These are phyloP conservation scores for Cygnus olor DNA, from an alignment of 2,797 vertebrate species.

Conservation along the genomic window DNA sequence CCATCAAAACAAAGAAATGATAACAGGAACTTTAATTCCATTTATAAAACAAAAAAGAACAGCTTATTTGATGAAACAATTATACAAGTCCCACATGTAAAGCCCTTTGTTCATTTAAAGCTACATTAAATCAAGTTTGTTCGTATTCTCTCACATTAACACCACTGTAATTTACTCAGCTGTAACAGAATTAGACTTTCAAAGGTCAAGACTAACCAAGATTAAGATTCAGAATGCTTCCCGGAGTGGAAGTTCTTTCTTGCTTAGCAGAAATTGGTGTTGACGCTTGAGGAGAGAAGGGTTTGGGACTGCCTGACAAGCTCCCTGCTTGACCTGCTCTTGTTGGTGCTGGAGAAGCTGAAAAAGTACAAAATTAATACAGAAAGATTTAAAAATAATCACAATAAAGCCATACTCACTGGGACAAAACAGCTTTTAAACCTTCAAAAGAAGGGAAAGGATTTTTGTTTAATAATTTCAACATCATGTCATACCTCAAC, in stretches of 20 bases:
- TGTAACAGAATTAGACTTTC: background rate
- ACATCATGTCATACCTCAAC: background rate
- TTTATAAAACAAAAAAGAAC: background rate
- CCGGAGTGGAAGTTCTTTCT: slow-evolving; percentile 87
- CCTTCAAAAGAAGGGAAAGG: background rate
- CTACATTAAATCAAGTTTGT: background rate
- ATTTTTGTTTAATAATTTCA: background rate
- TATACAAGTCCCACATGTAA: background rate
- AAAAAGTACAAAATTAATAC: slow-evolving; percentile 49
- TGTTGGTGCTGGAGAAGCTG: slow-evolving; percentile 91
- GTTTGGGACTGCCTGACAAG: slow-evolving; percentile 90
- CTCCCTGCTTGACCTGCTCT: slow-evolving; percentile 89
- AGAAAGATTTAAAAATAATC: background rate
- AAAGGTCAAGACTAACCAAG: slow-evolving; percentile 85
- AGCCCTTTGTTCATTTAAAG: background rate
- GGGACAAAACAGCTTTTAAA: background rate
- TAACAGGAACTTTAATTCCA: background rate
- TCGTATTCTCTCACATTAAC: background rate
- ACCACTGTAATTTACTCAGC: background rate
- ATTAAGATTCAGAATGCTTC: slow-evolving; percentile 97
- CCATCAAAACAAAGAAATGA: background rate
- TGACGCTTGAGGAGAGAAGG: slow-evolving; percentile 87
- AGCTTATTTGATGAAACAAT: background rate
- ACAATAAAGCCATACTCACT: background rate
- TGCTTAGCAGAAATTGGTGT: slow-evolving; percentile 85